These are phyloP conservation scores for Aporophyla lueneburgensis DNA, from an alignment of 2,888 invertebrate species.

Conservation along the genomic window DNA sequence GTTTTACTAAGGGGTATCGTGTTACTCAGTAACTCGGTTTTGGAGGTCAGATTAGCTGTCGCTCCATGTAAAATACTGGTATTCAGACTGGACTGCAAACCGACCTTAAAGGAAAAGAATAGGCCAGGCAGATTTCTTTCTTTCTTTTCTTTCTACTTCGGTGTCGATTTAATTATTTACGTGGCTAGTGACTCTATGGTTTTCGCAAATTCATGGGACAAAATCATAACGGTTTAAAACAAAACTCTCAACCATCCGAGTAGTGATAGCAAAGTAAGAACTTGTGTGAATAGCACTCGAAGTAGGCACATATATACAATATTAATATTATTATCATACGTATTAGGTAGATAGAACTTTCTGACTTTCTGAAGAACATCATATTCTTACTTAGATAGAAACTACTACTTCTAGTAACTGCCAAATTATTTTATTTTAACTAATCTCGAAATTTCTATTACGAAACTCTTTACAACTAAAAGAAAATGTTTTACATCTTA, in stretches of 20 bases:
- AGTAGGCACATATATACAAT: constrained; percentile 54
- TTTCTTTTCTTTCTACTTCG: too few relatives aligned
- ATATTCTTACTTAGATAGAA: constrained; percentile 58
- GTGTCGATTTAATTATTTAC: not conserved
- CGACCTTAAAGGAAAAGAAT: not conserved
- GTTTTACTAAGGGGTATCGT: not conserved
- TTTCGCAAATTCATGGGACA: constrained; percentile 51
- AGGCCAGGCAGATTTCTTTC: not conserved
- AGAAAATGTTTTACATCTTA: not conserved
- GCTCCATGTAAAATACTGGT: not conserved
- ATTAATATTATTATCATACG: constrained; percentile 36
- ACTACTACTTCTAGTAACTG: constrained; percentile 32
- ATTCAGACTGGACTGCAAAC: not conserved
- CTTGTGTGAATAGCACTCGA: constrained; percentile 70
- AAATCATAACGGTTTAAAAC: constrained; percentile 56
- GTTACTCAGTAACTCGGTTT: too few relatives aligned
- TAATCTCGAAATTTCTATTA: not conserved
- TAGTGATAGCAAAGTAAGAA: constrained; percentile 66
- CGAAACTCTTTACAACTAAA: not conserved
- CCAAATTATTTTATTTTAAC: constrained; percentile 43
- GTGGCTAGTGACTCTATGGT: constrained; percentile 30
- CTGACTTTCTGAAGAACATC: constrained; percentile 46
- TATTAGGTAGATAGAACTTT: constrained; percentile 70
- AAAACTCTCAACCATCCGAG: constrained; percentile 64
- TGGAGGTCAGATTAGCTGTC: not conserved